Percentiles rank a stretch among this genome's conserved stretches.
Evolutionary conservation across 2,113 vertebrate genomes (phyloP).

Genomic region (Nothocercus julius): DNA sequence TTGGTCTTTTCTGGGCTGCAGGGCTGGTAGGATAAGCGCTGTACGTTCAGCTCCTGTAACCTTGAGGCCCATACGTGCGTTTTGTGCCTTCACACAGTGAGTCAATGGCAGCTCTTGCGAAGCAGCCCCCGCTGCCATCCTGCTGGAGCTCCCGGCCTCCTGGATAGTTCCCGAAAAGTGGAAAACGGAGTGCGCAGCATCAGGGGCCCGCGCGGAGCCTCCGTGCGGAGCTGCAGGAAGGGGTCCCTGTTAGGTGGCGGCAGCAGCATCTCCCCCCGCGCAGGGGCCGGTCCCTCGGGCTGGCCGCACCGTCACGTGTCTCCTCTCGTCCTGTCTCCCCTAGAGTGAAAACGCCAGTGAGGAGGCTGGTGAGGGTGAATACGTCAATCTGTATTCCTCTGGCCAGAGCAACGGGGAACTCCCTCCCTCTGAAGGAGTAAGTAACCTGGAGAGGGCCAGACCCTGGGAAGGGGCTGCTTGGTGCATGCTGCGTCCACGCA

Average conservation of each 20-base stretch:
- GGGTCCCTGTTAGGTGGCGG: neutral
- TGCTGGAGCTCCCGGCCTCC: neutral
- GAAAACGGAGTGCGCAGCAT: neutral
- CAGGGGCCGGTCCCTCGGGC: neutral
- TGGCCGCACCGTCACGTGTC: slow-evolving; percentile 26
- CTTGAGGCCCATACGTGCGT: accelerated
- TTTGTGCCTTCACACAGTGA: neutral
- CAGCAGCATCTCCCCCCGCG: neutral
- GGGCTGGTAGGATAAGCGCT: neutral
- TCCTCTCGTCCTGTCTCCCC: slow-evolving; percentile 81
- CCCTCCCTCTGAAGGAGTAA: slow-evolving; percentile 89
- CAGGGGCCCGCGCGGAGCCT: neutral
- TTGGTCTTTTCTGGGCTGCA: neutral
- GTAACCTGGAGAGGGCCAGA: slow-evolving; percentile 70
- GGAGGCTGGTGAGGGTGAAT: slow-evolving; percentile 95
- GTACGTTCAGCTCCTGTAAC: neutral
- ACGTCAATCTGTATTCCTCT: slow-evolving; percentile 94
- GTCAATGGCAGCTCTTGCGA: neutral
- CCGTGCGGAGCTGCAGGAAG: neutral
- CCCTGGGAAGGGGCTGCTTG: slow-evolving; percentile 31
- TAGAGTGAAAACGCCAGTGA: slow-evolving; percentile 92
- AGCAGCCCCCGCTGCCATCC: neutral
- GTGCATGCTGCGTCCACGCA: slow-evolving; percentile 56
- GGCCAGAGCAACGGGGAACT: slow-evolving; percentile 90
- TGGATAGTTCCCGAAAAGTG: neutral